Evolutionary conservation across 2,888 invertebrate species (phyloP), one percentile per base, ranked within the genome.

Genomic region (Trissolcus brochymenae): DNA sequence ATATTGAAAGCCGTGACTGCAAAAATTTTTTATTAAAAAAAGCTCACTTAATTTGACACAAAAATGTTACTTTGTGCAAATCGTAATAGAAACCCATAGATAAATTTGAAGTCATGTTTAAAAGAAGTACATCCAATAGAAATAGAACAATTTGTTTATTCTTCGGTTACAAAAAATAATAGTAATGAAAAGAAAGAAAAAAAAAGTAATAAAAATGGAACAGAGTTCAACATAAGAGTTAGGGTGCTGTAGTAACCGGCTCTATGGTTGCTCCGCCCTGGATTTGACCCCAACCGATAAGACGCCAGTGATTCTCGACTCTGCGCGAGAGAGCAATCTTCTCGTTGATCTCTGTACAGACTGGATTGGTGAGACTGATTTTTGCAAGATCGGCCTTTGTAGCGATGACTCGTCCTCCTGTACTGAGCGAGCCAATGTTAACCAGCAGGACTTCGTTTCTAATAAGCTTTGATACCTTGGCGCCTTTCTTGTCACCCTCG

Each of bases 281-380:
- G 90, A 99, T 99, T 90, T 98, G 97, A 83, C 99, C 99, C 99
- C 99, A 99, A 83, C 99, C 99, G 89, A 99, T 99, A 88, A 99
- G 94, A 90, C 99, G 94, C 99, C 99, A 99, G 92, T 99, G 99
- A 90, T 99, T 99, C 86, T 99, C 99, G 50, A 99, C 98, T 90
- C 99, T 94, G 88, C 99, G 93, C 89, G 98, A 98, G 55, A 99
- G 92, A n/a, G 99, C 99, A 84, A 99, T 99, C 90, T 99, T 99
- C 90, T 99, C 99, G 62, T 98, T 98, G 76, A 96, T 94, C 90
- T 99, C 99, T 9, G 99, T 99, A 90, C 99, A 99, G 6, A 99
- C 99, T 1, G 99, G 99, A 90, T 96, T 98, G 21, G 97, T 98
- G 70, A 99, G 92, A 59, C 96, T 94, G 82, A 99, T 98, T 91